A percentile compares a stretch with the other conserved stretches of the same genome.
Evolutionary conservation across 2,113 vertebrate genomes (phyloP).

Genomic region (Sigmodon hispidus): DNA sequence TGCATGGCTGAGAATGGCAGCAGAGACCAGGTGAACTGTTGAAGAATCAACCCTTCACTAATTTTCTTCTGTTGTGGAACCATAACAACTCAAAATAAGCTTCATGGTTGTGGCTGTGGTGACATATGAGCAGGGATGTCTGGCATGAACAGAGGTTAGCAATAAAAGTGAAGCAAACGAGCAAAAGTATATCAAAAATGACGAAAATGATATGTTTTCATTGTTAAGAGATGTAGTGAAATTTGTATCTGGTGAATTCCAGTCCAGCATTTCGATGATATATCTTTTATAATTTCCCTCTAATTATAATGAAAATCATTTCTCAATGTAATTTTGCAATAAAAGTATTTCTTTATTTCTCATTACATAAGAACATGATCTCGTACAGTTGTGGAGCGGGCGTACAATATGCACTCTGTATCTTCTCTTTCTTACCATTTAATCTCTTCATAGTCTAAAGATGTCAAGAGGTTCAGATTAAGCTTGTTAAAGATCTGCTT

Average conservation of each 20-base stretch:
- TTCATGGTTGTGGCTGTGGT: conserved; percentile 24
- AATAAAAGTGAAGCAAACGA: conserved; percentile 83
- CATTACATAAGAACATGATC: conserved; percentile 83
- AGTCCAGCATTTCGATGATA: conserved; percentile 84
- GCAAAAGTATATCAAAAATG: conserved; percentile 81
- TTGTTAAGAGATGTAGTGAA: conserved; percentile 78
- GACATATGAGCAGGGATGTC: conserved; percentile 59
- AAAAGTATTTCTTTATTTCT: conserved; percentile 86
- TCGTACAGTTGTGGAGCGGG: conserved; percentile 78
- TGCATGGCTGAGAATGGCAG: neutral
- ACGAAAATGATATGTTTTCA: conserved; percentile 79
- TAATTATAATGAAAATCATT: conserved; percentile 89
- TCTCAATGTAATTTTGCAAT: conserved; percentile 86
- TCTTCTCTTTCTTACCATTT: conserved; percentile 87
- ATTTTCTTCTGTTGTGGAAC: conserved; percentile 59
- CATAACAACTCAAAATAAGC: conserved; percentile 66
- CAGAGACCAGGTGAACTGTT: neutral
- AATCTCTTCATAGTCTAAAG: conserved; percentile 90
- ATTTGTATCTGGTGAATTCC: conserved; percentile 82
- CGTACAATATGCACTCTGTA: conserved; percentile 78
- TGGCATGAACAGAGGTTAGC: conserved; percentile 82
- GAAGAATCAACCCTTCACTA: conserved; percentile 56
- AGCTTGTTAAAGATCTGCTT: conserved; percentile 98
- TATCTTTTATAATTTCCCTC: conserved; percentile 86
- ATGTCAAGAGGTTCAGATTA: conserved; percentile 96